Conservation (phyloP, 92 coral and sea anemone species). For the Metridium senile region DNA sequence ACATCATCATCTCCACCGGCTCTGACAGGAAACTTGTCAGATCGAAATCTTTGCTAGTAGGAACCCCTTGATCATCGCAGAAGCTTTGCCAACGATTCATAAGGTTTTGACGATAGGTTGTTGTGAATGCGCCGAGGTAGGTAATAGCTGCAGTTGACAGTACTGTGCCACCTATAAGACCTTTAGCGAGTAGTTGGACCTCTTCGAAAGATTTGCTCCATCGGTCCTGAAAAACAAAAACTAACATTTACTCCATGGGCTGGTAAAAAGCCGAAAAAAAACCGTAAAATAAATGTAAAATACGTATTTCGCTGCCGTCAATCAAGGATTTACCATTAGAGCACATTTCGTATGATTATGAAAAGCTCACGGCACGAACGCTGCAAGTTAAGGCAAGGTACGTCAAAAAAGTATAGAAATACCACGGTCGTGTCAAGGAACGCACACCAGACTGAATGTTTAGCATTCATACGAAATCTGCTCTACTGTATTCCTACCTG, state of each 20-base stretch:
- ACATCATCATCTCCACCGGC: constrained; percentile 82
- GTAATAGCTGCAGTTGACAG: constrained; percentile 85
- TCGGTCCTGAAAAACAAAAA: constrained; percentile 62
- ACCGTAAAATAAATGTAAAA: no score
- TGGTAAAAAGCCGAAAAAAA: no score
- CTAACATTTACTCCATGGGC: background rate
- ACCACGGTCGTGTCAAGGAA: no score
- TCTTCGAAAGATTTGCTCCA: constrained; percentile 76
- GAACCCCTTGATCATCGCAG: constrained; percentile 67
- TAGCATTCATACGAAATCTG: no score
- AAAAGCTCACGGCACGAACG: no score
- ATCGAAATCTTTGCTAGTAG: constrained; percentile 77
- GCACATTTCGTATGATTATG: no score
- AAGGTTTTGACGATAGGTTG: constrained; percentile 67
- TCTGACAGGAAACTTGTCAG: constrained; percentile 85
- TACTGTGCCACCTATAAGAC: constrained; percentile 84
- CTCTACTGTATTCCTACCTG: no score
- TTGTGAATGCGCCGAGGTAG: constrained; percentile 89
- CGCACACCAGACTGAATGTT: no score
- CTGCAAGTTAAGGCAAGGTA: no score
- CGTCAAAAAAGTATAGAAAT: no score
- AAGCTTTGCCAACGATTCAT: constrained; percentile 73
- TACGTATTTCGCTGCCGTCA: no score
- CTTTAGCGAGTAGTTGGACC: constrained; percentile 56
- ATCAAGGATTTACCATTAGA: no score